A percentile compares a stretch with the other conserved stretches of the same genome.
Evolutionary conservation across 92 coral and sea anemone species (phyloP).

Genomic region (Porites lobata): DNA sequence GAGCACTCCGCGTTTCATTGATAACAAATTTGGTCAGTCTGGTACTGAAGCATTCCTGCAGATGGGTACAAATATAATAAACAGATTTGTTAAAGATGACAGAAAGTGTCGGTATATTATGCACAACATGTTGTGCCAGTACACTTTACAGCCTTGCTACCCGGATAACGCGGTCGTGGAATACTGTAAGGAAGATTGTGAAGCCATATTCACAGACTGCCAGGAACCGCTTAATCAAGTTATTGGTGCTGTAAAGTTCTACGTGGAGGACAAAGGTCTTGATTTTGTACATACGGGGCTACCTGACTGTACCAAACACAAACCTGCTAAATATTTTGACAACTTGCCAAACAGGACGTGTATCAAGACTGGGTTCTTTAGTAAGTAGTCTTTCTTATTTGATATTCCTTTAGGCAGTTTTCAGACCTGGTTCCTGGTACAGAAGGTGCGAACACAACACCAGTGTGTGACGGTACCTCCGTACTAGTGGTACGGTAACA

Average conservation of each 20-base stretch:
- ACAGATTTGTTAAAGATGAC: constrained; percentile 14
- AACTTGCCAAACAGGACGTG: constrained; percentile 66
- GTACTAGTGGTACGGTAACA: too few relatives aligned
- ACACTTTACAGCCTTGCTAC: constrained; percentile 86
- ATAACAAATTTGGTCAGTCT: constrained; percentile 81
- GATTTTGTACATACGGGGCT: constrained; percentile 83
- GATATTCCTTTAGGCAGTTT: background rate
- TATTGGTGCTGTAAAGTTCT: constrained; percentile 77
- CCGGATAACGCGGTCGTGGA: constrained; percentile 66
- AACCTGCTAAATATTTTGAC: constrained; percentile 35
- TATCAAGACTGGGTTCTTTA: constrained; percentile 81
- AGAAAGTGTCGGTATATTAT: constrained; percentile 65
- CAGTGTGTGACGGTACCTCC: too few relatives aligned
- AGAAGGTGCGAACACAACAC: too few relatives aligned
- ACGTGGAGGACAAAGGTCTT: constrained; percentile 39
- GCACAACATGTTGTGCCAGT: constrained; percentile 84
- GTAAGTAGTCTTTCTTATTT: constrained; percentile 56
- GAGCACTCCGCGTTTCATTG: constrained; percentile 82
- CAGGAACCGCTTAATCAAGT: constrained; percentile 72
- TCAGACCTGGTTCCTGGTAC: too few relatives aligned
- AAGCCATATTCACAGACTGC: constrained; percentile 81
- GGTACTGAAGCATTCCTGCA: constrained; percentile 72
- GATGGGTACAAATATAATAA: constrained; percentile 38
- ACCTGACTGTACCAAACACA: constrained; percentile 82
- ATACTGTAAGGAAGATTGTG: constrained; percentile 89